Evolutionary conservation across 2,797 vertebrate genomes (phyloP), one percentile per base, ranked within the genome.

Genomic region (Mormyrops boulengeri): DNA sequence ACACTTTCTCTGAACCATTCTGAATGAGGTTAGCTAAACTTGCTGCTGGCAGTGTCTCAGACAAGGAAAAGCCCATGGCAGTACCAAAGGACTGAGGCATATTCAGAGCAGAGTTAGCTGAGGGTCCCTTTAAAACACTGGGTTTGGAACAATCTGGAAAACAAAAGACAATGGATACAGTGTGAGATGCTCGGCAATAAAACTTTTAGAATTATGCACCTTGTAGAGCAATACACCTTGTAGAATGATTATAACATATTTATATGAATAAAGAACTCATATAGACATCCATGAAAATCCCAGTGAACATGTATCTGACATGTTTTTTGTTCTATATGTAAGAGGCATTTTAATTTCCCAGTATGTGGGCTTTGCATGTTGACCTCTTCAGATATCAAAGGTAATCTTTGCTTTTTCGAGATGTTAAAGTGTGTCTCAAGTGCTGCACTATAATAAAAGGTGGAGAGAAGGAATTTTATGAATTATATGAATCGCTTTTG

Each of bases 51-150:
- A 96, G 93, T 7, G 94, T 95, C 73, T 98, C 97, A 0, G 96
- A 95, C 90, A 97, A 89, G 0, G 94, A 96, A 94, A 97, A 95
- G 2, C 97, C 96, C 0, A 97, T 96, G 0, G 93, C 94, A 0
- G 96, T 96, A 88, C 98, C 98, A 2, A 99, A 98, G 8, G 98
- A 99, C 93, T 98, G 98, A 2, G 98, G 98, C 98, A 99, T 98
- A 95, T 99, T 99, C 95, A 98, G 97, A 89, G 94, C 85, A 85
- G 94, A 92, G 89, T 95, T 95, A 47, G 96, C 95, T 52, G 94
- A 93, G 2, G 93, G 93, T 41, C 97, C 95, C 92, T 96, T 97
- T 2, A 96, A 95, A 93, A 96, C 92, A 91, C 95, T 96, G 84
- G 96, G 95, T 92, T 96, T 97, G 88, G 98, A 97, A 91, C 98